Evolutionary conservation across 2,797 vertebrate species (phyloP).

Genomic region (Anabacerthia variegaticeps): DNA sequence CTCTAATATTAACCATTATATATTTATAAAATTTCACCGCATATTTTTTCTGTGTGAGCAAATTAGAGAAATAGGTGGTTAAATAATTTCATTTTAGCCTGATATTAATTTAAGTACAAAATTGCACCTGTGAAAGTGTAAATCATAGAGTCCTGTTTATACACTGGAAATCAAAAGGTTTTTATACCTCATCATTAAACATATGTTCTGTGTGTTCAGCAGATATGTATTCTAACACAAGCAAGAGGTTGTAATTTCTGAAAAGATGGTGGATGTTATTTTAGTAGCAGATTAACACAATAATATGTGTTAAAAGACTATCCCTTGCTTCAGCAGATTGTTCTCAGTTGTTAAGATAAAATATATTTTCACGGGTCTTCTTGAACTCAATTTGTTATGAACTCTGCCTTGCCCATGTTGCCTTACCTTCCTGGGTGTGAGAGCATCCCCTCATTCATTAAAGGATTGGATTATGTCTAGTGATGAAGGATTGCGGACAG

Average conservation of each 20-base stretch:
- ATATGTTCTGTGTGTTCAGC: neutral
- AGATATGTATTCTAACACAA: neutral
- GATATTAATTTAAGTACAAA: neutral
- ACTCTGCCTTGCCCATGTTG: neutral
- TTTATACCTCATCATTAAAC: neutral
- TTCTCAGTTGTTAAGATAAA: neutral
- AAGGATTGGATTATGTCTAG: neutral
- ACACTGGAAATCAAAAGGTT: neutral
- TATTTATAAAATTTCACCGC: neutral
- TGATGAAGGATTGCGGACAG: neutral
- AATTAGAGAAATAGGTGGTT: neutral
- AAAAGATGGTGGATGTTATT: neutral
- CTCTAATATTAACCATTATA: neutral
- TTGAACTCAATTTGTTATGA: neutral
- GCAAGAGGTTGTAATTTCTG: neutral
- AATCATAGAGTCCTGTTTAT: neutral
- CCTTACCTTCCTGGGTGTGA: neutral
- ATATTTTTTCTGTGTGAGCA: neutral
- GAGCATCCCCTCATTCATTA: neutral
- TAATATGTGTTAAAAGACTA: neutral
- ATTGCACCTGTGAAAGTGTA: neutral
- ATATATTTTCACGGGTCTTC: neutral
- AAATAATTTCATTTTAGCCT: neutral
- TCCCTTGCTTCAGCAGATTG: neutral
- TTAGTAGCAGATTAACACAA: neutral